These are phyloP conservation scores for Micoletzkya japonica DNA, from an alignment of 2,888 invertebrate genomes.

Conservation along the genomic window DNA sequence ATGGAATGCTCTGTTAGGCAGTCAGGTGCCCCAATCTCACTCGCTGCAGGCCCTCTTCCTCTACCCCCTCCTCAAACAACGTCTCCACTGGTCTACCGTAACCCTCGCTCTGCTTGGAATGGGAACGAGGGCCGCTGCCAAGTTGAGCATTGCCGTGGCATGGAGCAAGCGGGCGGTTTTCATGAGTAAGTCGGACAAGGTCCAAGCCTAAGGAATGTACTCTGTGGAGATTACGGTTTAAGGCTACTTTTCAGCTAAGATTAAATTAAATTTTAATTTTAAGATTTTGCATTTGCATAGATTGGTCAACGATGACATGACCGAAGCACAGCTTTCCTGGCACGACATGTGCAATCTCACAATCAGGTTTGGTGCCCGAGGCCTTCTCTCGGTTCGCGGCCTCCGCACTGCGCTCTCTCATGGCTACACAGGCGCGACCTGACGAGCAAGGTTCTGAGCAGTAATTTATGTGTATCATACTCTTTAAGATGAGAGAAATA, in stretches of 20 bases:
- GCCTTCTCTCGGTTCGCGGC: constrained; percentile 33
- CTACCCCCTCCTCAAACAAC: constrained; percentile 29
- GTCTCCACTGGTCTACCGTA: constrained; percentile 24
- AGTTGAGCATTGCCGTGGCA: constrained; percentile 30
- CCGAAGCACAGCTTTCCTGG: too few species aligned
- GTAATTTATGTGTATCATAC: too few species aligned
- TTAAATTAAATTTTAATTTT: not conserved
- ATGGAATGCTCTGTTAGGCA: too few species aligned
- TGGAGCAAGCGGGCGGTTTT: constrained; percentile 31
- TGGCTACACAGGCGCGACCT: constrained; percentile 26
- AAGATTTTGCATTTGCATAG: too few species aligned
- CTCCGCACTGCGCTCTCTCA: constrained; percentile 32
- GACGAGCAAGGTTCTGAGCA: constrained; percentile 30
- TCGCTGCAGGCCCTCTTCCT: constrained; percentile 36
- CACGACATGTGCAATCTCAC: too few species aligned
- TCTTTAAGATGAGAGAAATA: too few species aligned
- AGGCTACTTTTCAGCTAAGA: too few species aligned
- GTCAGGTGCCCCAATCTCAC: too few species aligned
- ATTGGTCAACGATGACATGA: too few species aligned
- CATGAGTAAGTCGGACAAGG: constrained; percentile 28
- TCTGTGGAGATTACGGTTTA: not conserved
- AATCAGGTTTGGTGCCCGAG: constrained; percentile 27
- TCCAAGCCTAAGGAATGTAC: not conserved
- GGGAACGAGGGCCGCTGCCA: constrained; percentile 23
- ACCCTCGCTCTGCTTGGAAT: constrained; percentile 27